Evolutionary conservation across 2,888 invertebrate species (phyloP).

Genomic region (Odiellus spinosus): DNA sequence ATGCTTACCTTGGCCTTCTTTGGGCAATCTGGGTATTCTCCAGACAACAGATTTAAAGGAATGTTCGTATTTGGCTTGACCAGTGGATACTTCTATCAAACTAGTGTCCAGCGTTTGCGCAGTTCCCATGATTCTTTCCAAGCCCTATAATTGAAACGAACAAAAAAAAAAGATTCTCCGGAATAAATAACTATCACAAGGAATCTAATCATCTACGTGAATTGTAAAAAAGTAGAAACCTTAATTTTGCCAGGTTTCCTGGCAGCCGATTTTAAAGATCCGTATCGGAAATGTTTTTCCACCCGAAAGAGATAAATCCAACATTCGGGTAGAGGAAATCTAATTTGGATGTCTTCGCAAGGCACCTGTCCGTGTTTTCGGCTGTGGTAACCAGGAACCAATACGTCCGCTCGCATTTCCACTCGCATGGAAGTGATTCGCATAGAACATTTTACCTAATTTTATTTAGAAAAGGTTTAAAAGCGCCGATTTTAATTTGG

Average conservation of each 20-base stretch:
- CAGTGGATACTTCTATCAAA: constrained; percentile 86
- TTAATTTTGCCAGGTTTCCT: constrained; percentile 40
- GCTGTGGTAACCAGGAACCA: constrained; percentile 93
- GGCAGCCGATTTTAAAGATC: constrained; percentile 83
- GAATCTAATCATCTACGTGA: not conserved
- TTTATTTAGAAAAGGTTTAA: constrained; percentile 5
- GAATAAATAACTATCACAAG: too few relatives aligned
- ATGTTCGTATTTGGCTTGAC: constrained; percentile 96
- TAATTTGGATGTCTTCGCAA: constrained; percentile 89
- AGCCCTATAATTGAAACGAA: constrained; percentile 41
- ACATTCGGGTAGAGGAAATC: constrained; percentile 94
- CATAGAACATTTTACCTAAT: constrained; percentile 21
- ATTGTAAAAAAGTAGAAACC: constrained; percentile 6
- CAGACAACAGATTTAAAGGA: constrained; percentile 94
- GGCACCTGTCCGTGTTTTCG: constrained; percentile 81
- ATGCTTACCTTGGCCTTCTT: constrained; percentile 95
- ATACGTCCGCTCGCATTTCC: constrained; percentile 81
- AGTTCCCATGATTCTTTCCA: constrained; percentile 76
- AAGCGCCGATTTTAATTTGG: too few relatives aligned
- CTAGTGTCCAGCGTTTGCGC: constrained; percentile 79
- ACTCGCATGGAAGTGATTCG: constrained; percentile 42
- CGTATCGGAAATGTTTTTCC: constrained; percentile 93
- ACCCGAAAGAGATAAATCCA: constrained; percentile 99
- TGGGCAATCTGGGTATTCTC: constrained; percentile 92
- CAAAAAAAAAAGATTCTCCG: not conserved